phyloP scores from a whole-genome alignment of 1,140 invertebrate genomes.

The Pachyrhynchus sulphureomaculatus region DNA sequence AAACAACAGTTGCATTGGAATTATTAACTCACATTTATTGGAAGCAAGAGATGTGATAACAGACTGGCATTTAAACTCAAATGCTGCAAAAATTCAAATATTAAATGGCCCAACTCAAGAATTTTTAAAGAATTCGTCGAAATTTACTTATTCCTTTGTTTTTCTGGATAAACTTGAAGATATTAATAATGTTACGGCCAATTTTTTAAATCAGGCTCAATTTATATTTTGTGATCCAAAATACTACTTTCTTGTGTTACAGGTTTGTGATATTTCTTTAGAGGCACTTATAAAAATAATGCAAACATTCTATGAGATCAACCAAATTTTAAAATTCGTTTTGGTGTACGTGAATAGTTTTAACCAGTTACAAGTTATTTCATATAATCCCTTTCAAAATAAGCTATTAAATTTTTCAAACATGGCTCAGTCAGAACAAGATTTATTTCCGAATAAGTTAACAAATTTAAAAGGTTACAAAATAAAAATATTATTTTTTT shows the following conservation, averaged over 20 bases:
- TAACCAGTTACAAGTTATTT: neutral
- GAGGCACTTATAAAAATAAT: neutral
- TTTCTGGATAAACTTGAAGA: conserved; percentile 8
- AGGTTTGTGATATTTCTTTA: neutral
- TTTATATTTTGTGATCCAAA: conserved; percentile 5
- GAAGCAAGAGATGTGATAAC: neutral
- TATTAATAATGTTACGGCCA: neutral
- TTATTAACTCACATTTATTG: conserved; percentile 7
- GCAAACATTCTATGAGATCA: neutral
- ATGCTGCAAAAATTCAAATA: neutral
- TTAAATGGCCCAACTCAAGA: conserved; percentile 1
- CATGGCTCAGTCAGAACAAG: neutral
- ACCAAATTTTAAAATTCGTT: neutral
- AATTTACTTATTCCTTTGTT: neutral
- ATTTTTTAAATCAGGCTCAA: neutral
- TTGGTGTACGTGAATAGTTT: neutral
- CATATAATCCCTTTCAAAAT: conserved; percentile 10
- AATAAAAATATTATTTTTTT: neutral
- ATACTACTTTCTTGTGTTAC: neutral
- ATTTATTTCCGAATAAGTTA: neutral
- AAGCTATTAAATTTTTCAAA: neutral
- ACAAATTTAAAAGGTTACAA: conserved; percentile 4
- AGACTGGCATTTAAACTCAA: neutral
- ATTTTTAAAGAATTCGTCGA: neutral
- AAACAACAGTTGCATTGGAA: neutral